phyloP scores from a whole-genome alignment of 2,113 vertebrate genomes.

The Archocentrus centrarchus region DNA sequence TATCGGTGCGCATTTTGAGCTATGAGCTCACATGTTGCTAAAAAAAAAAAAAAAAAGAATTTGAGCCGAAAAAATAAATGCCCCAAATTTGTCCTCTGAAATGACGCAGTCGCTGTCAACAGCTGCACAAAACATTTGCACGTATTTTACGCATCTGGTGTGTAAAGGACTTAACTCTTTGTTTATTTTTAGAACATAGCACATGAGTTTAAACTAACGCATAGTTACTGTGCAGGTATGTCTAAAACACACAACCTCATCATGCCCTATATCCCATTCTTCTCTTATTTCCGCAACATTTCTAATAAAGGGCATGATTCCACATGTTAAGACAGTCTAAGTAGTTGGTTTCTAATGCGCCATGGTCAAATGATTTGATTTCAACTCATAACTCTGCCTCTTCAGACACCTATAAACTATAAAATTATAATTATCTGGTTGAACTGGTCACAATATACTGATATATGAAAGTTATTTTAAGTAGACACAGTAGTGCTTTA shows the following conservation, averaged over 20 bases:
- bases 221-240: not conserved
- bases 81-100: no score
- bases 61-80: no score
- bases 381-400: not conserved
- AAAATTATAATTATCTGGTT: not conserved
- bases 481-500: not conserved
- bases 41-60: no score
- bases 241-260: slow-evolving; percentile 1
- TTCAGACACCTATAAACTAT: not conserved
- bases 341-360: not conserved
- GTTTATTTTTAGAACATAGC: not conserved
- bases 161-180: no score
- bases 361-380: not conserved
- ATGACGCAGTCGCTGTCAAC: no score
- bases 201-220: not conserved
- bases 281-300: not conserved
- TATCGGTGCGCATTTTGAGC: no score
- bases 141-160: no score
- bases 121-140: no score
- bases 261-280: not conserved
- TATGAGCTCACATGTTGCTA: no score
- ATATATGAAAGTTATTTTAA: not conserved
- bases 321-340: not conserved
- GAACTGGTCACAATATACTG: not conserved
- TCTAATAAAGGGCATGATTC: not conserved